phyloP scores from a whole-genome alignment of 2,113 vertebrate genomes.

The Tenrec ecaudatus region DNA sequence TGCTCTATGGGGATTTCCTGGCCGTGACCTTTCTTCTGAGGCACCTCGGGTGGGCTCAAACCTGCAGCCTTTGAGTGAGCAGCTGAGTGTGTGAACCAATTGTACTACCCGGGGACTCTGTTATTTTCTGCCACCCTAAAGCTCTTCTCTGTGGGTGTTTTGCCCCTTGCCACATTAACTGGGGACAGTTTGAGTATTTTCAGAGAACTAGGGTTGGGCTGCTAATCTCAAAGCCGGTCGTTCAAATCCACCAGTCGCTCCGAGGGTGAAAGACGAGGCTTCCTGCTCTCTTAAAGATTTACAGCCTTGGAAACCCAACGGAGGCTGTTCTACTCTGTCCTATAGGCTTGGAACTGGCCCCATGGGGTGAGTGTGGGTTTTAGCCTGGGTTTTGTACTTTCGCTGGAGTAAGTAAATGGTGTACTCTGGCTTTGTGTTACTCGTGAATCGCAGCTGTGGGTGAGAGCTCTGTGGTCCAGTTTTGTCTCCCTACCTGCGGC shows the following conservation, averaged over 20 bases:
- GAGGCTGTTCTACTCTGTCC: too few species aligned
- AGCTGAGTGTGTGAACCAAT: neutral
- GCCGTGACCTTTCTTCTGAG: neutral
- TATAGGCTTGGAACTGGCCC: too few species aligned
- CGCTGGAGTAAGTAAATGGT: neutral
- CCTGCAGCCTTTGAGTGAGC: neutral
- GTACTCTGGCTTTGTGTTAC: neutral
- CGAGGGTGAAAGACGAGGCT: too few species aligned
- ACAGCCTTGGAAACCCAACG: too few species aligned
- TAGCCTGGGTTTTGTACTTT: too few species aligned
- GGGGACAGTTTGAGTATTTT: neutral
- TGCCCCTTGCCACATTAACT: neutral
- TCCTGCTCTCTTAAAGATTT: too few species aligned
- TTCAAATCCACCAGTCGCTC: too few species aligned
- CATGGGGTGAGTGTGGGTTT: too few species aligned
- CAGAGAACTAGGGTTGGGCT: neutral
- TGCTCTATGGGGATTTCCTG: neutral
- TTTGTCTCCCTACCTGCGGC: neutral
- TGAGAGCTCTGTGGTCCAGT: neutral
- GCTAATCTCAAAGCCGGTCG: too few species aligned
- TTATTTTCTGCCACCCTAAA: neutral
- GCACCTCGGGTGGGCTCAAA: neutral
- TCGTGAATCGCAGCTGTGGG: neutral
- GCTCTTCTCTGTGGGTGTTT: too few species aligned
- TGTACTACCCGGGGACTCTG: neutral